phyloP scores from a whole-genome alignment of 35 echinoderm and acorn worm genomes.

The Hemicentrotus pulcherrimus region DNA sequence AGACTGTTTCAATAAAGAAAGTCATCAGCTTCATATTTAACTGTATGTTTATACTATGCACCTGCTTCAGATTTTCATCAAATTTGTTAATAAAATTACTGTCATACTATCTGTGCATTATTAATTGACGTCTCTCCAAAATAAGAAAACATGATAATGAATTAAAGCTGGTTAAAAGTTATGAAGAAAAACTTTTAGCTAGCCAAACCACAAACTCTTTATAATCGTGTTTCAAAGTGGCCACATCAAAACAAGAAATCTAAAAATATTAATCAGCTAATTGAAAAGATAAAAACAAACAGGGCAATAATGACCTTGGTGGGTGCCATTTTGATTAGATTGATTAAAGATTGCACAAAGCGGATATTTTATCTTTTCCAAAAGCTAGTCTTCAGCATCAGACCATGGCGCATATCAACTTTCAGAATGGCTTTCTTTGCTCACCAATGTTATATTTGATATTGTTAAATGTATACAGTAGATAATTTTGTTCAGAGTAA shows the following conservation, averaged over 20 bases:
- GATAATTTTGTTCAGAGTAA: too few relatives aligned
- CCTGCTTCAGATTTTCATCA: neutral
- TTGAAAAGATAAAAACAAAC: slow-evolving; percentile 5
- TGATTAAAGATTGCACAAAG: neutral
- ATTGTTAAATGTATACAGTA: neutral
- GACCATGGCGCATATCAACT: neutral
- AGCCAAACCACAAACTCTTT: neutral
- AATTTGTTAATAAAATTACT: neutral
- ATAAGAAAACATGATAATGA: neutral
- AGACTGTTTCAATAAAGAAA: neutral
- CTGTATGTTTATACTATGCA: neutral
- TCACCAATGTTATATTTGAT: neutral
- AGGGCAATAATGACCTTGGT: neutral
- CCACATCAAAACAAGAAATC: neutral
- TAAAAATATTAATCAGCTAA: slow-evolving; percentile 14
- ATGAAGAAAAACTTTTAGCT: neutral
- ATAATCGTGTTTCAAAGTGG: neutral
- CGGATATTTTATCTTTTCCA: neutral
- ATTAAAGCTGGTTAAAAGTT: neutral
- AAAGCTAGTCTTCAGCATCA: neutral
- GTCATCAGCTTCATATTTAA: neutral
- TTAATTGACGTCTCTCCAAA: neutral
- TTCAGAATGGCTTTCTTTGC: neutral
- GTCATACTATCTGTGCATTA: neutral
- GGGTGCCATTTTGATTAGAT: neutral